Base-by-base conservation (phyloP, 2,888 invertebrate genomes). In the Halictus ligatus region DNA sequence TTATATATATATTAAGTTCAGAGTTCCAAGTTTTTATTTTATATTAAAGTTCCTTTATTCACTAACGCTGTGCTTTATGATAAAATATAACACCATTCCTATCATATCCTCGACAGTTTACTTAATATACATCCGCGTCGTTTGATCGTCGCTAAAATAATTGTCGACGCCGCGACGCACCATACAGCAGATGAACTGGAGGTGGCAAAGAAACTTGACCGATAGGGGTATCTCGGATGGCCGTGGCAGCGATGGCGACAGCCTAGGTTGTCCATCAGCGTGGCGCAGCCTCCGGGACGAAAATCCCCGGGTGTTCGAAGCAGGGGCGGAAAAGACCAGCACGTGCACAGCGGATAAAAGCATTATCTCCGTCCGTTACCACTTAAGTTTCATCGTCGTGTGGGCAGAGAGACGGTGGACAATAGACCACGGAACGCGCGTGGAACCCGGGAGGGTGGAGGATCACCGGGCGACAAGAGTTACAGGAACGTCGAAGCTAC, bases 351-450 rank as follows among this genome's bases (percentile, higher is more conserved):
- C 64, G 86, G 78, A 73, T 80, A 86, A 78, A 86, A 83, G 80
- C 86, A 78, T 86, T 87, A 83, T 87, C 87, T 75, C 73, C 43
- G 80, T 18, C 48, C 43, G 76, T 79, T 60, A 50, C 72, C 83
- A 67, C 43, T 78, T 75, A 67, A 75, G 83, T 73, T 83, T 85
- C 85, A 18, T 48, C 54, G 58, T 35, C 72, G 72, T 64, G 76
- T 72, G 72, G 54, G 50, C 46, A 35, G n/a, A 21, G 21, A 48
- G 79, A 35, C 58, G 35, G 48, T 50, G 81, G 76, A 81, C 84
- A 81, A 86, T 80, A 60, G 83, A 50, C 43, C 43, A 40, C 43
- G 85, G 67, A 21, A 67, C 60, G 82, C 77, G 86, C 35, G 35
- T 69, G 64, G 40, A 81, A 73, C 67, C 76, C 58, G 77, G 21